Evolutionary conservation across 2,888 invertebrate species (phyloP).

Genomic region (Himalopsyche tibetana): DNA sequence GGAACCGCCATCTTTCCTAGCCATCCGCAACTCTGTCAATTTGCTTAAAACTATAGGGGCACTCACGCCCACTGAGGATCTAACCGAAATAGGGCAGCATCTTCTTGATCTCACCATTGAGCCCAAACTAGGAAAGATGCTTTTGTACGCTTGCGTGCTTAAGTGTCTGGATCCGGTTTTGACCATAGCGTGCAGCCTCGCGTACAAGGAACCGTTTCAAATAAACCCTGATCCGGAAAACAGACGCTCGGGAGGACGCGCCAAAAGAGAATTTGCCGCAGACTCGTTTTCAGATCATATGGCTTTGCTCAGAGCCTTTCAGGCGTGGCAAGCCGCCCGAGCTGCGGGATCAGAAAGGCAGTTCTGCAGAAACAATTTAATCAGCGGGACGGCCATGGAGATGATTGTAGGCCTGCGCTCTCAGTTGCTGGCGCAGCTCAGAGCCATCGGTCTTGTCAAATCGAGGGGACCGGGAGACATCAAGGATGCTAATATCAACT

Average conservation of each 20-base stretch:
- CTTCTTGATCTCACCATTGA: conserved; percentile 94
- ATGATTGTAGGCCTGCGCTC: conserved; percentile 90
- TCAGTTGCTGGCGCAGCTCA: conserved; percentile 88
- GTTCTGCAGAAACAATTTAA: conserved; percentile 86
- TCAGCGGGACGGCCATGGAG: conserved; percentile 91
- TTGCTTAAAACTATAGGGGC: conserved; percentile 89
- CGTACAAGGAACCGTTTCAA: conserved; percentile 86
- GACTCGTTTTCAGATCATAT: conserved; percentile 93
- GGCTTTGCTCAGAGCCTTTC: conserved; percentile 88
- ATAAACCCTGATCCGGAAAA: conserved; percentile 84
- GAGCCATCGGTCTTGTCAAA: conserved; percentile 85
- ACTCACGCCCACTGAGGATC: conserved; percentile 88
- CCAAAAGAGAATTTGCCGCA: conserved; percentile 83
- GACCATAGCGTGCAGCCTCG: conserved; percentile 91
- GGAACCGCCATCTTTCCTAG: conserved; percentile 89
- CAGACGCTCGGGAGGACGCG: conserved; percentile 79
- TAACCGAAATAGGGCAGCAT: conserved; percentile 92
- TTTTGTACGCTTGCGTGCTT: conserved; percentile 91
- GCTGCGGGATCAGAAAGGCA: conserved; percentile 80
- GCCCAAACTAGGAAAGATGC: conserved; percentile 93
- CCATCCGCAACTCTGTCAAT: conserved; percentile 84
- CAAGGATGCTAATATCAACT: conserved; percentile 88
- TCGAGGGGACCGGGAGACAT: conserved; percentile 81
- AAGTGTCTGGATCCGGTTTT: conserved; percentile 95
- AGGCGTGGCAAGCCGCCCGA: conserved; percentile 81